Conservation (phyloP, 2,113 vertebrate genomes). For the Dasyurus viverrinus region DNA sequence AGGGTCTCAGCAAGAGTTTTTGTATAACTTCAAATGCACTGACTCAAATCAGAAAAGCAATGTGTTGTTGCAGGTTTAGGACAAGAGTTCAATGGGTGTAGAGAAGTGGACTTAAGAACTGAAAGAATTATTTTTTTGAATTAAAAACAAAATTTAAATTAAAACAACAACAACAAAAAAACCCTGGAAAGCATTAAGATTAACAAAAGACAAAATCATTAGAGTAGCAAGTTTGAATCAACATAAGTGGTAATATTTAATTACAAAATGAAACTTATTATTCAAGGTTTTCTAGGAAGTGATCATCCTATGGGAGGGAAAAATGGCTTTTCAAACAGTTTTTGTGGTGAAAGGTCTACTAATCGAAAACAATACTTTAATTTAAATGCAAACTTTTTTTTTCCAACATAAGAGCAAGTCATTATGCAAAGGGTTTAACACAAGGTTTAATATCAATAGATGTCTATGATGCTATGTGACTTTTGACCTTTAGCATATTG, state of each 20-base stretch:
- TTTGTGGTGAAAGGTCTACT: background rate
- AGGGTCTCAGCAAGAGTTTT: constrained; percentile 82
- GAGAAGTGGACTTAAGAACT: constrained; percentile 65
- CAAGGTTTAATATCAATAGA: background rate
- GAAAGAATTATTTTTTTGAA: constrained; percentile 65
- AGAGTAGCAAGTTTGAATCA: background rate
- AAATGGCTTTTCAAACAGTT: background rate
- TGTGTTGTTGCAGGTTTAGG: constrained; percentile 72
- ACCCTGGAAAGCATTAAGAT: background rate
- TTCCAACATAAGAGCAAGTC: background rate
- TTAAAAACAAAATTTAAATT: constrained; percentile 36
- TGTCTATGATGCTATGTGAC: background rate
- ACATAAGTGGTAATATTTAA: background rate
- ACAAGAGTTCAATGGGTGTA: constrained; percentile 55
- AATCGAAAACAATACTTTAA: background rate
- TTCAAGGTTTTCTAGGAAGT: background rate
- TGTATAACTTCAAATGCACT: constrained; percentile 72
- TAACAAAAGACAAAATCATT: background rate
- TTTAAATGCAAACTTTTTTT: constrained; percentile 23
- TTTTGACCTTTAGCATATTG: background rate
- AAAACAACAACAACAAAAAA: constrained; percentile 19
- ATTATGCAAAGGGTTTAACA: background rate
- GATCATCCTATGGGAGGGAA: background rate
- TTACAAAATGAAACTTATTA: background rate
- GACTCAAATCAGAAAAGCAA: constrained; percentile 71